phyloP scores from a whole-genome alignment of 2,888 invertebrate species.

The Latheticus oryzae region DNA sequence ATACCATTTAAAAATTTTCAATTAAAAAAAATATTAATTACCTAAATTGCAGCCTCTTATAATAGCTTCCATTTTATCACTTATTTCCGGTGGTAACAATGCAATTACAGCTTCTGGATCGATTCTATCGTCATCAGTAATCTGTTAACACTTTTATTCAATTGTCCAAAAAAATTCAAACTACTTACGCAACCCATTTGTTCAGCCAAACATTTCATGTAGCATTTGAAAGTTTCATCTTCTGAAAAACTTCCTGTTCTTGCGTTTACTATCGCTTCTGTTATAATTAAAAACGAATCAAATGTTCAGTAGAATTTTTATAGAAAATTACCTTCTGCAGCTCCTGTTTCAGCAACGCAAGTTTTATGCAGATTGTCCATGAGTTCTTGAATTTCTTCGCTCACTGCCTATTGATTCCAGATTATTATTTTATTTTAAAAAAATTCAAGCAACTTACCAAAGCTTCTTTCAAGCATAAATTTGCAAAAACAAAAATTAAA shows the following conservation, averaged over 20 bases:
- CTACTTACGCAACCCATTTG: slow-evolving; percentile 59
- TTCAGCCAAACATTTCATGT: slow-evolving; percentile 59
- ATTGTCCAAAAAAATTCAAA: neutral
- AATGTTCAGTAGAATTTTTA: no score
- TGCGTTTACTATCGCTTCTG: slow-evolving; percentile 27
- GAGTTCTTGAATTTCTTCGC: slow-evolving; percentile 57
- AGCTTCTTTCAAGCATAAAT: no score
- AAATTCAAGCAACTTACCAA: no score
- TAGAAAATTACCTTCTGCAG: slow-evolving; percentile 61
- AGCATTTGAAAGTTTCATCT: slow-evolving; percentile 61
- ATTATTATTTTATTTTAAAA: no score
- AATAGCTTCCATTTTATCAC: slow-evolving; percentile 45
- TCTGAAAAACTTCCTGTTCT: slow-evolving; percentile 41
- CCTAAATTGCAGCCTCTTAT: slow-evolving; percentile 53
- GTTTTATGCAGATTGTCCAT: slow-evolving; percentile 58
- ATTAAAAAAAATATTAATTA: no score
- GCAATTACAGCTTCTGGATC: slow-evolving; percentile 58
- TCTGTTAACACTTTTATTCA: no score
- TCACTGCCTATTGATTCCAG: no score
- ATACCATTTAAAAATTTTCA: no score
- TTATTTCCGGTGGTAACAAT: slow-evolving; percentile 57
- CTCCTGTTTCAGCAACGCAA: slow-evolving; percentile 59
- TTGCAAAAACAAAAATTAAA: no score
- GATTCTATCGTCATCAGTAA: slow-evolving; percentile 59
- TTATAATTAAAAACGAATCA: no score